Base-by-base conservation (phyloP, 2,888 invertebrate species). In the Rotaria sp. region DNA sequence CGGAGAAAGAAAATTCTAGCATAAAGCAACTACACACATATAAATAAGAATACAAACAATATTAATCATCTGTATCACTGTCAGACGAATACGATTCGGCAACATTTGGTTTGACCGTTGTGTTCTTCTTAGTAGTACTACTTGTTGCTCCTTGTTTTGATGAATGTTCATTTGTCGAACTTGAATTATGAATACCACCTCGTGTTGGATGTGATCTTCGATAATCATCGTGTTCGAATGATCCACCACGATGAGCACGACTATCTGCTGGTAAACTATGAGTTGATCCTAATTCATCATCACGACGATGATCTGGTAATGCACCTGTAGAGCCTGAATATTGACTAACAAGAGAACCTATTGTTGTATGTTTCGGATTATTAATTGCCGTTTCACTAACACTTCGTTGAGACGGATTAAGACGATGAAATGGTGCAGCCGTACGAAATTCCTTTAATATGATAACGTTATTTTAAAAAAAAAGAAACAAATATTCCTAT, bases 341-440 rank as follows among this genome's bases (percentile, higher is more conserved):
- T 38, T 67, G 35, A 35, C 35, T 18, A 67, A 2, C 18, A 35
- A 67, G 67, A 35, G 21, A 21, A 67, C 21, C 15, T 13, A 2
- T 5, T 59, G 30, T 38, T 80, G 80, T 80, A n/a, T n/a, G 80
- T 80, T 45, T 80, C 35, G 67, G 67, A 67, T 21, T 21, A 45
- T 80, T 80, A 2, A 80, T 13, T 45, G 80, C 80, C 1, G 41
- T 80, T n/a, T 80, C 80, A 80, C 80, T 80, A n/a, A 80, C 80
- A 80, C 80, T 80, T 80, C 80, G 41, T 80, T 80, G 80, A 80
- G 80, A 80, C n/a, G 80, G 80, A 41, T 80, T 26, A 26, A 80
- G n/a, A 80, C 80, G 80, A 45, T 45, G 80, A 80, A 80, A 80
- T 26, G 80, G 80, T 80, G 80, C 80, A 80, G 80, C 45, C 38